These are phyloP conservation scores for Brenthis hecate DNA, from an alignment of 2,888 invertebrate genomes.

Conservation along the genomic window DNA sequence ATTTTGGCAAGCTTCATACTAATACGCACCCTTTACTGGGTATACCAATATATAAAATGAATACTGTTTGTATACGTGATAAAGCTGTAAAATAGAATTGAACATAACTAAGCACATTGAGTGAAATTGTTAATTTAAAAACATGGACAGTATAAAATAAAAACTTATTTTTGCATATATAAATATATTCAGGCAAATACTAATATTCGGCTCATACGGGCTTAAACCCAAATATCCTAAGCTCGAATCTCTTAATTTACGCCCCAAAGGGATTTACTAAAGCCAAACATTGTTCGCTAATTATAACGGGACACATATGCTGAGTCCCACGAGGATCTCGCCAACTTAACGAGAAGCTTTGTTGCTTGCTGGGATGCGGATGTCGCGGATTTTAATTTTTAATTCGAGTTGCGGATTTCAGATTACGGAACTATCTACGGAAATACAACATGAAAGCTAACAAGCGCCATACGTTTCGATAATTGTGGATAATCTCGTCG, in stretches of 20 bases:
- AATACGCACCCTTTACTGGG: too few species aligned
- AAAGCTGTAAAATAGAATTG: too few species aligned
- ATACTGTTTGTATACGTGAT: too few species aligned
- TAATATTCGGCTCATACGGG: slow-evolving; percentile 49
- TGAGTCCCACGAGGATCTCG: slow-evolving; percentile 74
- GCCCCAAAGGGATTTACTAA: slow-evolving; percentile 81
- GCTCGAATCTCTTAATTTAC: slow-evolving; percentile 82
- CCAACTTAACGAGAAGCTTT: slow-evolving; percentile 65
- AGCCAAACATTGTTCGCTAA: slow-evolving; percentile 83
- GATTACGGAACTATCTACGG: slow-evolving; percentile 2
- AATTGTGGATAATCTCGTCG: not conserved
- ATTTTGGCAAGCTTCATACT: too few species aligned
- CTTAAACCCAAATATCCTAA: slow-evolving; percentile 73
- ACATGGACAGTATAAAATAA: not conserved
- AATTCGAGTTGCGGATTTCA: slow-evolving; percentile 25
- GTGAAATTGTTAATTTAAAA: not conserved
- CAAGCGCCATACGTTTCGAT: not conserved
- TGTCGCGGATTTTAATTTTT: slow-evolving; percentile 35
- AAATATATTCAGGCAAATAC: slow-evolving; percentile 30
- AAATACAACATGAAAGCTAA: slow-evolving; percentile 1
- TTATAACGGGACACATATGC: slow-evolving; percentile 80
- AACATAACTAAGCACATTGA: too few species aligned
- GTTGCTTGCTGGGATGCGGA: slow-evolving; percentile 47
- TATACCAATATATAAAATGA: too few species aligned
- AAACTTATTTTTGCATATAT: not conserved